Evolutionary conservation across 2,888 invertebrate genomes (phyloP).

Genomic region (Strigamia crassipes): DNA sequence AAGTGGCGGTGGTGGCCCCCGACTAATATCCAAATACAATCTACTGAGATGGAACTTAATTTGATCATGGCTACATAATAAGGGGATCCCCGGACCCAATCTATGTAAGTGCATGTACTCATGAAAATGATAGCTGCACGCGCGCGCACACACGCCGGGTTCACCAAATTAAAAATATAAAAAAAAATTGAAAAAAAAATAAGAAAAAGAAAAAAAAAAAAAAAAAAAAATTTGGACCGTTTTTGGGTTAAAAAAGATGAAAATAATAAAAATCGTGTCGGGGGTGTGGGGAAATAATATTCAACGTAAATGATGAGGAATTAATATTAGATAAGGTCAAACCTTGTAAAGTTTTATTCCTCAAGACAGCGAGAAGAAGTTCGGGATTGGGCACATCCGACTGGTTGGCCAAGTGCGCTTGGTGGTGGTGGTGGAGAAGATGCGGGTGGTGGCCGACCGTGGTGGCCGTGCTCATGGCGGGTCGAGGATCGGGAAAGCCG

Average conservation of each 20-base stretch:
- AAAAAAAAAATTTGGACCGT: slow-evolving; percentile 14
- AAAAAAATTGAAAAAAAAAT: slow-evolving; percentile 8
- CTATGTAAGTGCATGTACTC: slow-evolving; percentile 51
- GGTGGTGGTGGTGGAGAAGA: slow-evolving; percentile 32
- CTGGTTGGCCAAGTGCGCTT: slow-evolving; percentile 37
- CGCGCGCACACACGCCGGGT: slow-evolving; percentile 49
- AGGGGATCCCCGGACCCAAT: slow-evolving; percentile 49
- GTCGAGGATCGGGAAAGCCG: slow-evolving; percentile 59
- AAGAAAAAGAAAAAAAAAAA: not conserved
- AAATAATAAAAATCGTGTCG: not conserved
- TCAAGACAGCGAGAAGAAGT: slow-evolving; percentile 78
- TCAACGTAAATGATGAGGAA: not conserved
- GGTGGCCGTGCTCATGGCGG: slow-evolving; percentile 59
- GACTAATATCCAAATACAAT: slow-evolving; percentile 48
- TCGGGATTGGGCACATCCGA: slow-evolving; percentile 66
- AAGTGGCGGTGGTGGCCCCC: slow-evolving; percentile 36
- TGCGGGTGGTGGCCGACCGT: slow-evolving; percentile 54
- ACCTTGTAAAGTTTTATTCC: slow-evolving; percentile 90
- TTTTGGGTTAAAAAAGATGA: too few species aligned
- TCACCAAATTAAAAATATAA: slow-evolving; percentile 23
- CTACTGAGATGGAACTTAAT: slow-evolving; percentile 49
- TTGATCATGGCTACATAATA: slow-evolving; percentile 51
- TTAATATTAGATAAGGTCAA: slow-evolving; percentile 45
- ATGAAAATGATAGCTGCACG: slow-evolving; percentile 49
- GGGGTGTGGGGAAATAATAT: not conserved